Conservation (phyloP, 2,888 invertebrate genomes). For the Hyppa rectilinea region DNA sequence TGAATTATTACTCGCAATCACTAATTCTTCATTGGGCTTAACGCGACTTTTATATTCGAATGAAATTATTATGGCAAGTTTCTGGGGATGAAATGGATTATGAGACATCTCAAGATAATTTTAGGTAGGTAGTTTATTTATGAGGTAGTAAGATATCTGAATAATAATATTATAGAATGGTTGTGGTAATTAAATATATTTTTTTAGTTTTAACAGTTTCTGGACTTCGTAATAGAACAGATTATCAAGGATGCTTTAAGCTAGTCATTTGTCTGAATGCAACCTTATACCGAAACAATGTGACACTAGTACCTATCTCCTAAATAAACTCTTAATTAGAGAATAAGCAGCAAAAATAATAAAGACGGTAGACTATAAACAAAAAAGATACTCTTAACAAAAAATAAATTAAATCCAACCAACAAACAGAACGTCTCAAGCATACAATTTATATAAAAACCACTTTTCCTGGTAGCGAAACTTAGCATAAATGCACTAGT, state of each 20-base stretch:
- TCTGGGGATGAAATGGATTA: not conserved
- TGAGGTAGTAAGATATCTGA: too few species aligned
- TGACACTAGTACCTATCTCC: not conserved
- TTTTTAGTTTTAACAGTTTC: not conserved
- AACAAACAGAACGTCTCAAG: constrained; percentile 32
- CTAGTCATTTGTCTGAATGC: not conserved
- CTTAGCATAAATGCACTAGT: constrained; percentile 80
- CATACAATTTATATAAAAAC: constrained; percentile 40
- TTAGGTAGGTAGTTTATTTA: not conserved
- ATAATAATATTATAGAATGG: not conserved
- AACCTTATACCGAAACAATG: not conserved
- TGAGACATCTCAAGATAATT: not conserved
- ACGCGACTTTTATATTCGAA: constrained; percentile 60
- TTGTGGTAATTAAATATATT: not conserved
- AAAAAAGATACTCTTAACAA: not conserved
- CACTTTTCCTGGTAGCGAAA: constrained; percentile 58
- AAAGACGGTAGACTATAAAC: not conserved
- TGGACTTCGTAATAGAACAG: not conserved
- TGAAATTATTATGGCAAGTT: constrained; percentile 38
- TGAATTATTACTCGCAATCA: constrained; percentile 82
- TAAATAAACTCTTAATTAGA: not conserved
- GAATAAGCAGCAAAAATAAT: not conserved
- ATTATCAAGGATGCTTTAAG: not conserved
- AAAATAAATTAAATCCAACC: not conserved
- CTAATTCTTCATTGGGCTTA: constrained; percentile 71